Evolutionary conservation across 1,140 invertebrate genomes (phyloP).

Genomic region (Brachionus asplanchnoidis): DNA sequence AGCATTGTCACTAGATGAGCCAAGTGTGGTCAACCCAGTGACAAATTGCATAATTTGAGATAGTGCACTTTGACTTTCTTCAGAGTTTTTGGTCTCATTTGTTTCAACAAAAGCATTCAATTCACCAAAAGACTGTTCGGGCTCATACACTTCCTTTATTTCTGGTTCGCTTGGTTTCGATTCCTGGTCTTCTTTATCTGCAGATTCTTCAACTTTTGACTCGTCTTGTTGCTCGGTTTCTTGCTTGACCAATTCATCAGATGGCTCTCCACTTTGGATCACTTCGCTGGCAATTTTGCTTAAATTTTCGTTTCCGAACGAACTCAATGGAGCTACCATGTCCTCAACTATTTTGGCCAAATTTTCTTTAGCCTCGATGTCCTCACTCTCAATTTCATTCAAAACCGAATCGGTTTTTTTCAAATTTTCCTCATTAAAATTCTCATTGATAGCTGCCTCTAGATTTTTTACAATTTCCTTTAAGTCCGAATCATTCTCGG

Average conservation of each 20-base stretch:
- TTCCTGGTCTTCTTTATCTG: background rate
- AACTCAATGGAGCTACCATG: background rate
- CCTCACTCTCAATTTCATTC: background rate
- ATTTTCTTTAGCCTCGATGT: background rate
- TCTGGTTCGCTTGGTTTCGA: background rate
- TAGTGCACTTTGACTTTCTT: background rate
- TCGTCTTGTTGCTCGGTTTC: background rate
- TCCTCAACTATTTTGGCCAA: background rate
- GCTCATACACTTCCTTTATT: background rate
- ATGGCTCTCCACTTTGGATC: background rate
- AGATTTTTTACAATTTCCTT: slow-evolving; percentile 1
- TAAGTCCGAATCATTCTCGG: background rate
- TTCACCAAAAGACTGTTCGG: background rate
- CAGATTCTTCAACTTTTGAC: background rate
- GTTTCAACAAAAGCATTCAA: background rate
- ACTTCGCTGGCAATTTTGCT: background rate
- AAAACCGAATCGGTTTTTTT: background rate
- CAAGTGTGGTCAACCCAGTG: background rate
- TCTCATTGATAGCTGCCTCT: slow-evolving; percentile 1
- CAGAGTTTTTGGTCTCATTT: background rate
- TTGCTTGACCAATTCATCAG: background rate
- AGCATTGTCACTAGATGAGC: background rate
- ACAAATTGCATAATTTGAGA: slow-evolving; percentile 20
- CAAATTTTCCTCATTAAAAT: background rate
- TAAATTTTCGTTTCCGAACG: background rate